phyloP scores from a whole-genome alignment of 1,140 invertebrate genomes.

The Coenobita brevimanus region DNA sequence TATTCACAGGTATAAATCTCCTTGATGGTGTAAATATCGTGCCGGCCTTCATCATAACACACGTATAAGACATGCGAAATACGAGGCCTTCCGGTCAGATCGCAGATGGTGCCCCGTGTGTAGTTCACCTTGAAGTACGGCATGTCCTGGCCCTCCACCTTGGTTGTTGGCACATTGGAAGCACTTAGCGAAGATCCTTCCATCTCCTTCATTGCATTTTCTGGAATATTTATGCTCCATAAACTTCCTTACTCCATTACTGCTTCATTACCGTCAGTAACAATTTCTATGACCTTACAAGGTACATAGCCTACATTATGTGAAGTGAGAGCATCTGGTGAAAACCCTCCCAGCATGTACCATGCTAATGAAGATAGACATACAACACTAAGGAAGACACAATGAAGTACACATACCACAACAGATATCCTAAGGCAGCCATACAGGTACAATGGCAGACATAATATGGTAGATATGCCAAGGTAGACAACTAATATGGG shows the following conservation, averaged over 20 bases:
- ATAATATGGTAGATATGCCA: too few species aligned
- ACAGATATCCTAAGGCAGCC: too few species aligned
- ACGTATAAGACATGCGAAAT: slow-evolving; percentile 87
- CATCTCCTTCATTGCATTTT: slow-evolving; percentile 63
- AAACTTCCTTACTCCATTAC: too few species aligned
- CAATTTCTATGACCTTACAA: too few species aligned
- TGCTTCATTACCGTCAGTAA: too few species aligned
- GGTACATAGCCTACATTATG: too few species aligned
- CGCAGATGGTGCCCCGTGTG: slow-evolving; percentile 90
- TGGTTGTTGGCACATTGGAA: slow-evolving; percentile 77
- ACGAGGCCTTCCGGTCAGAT: slow-evolving; percentile 88
- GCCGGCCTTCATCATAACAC: slow-evolving; percentile 80
- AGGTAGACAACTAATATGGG: too few species aligned
- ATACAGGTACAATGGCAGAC: too few species aligned
- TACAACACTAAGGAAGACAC: too few species aligned
- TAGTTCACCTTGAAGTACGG: slow-evolving; percentile 81
- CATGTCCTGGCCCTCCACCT: slow-evolving; percentile 89
- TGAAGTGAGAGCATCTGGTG: neutral
- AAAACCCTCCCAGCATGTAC: neutral
- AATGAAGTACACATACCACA: neutral
- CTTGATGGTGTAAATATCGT: slow-evolving; percentile 94
- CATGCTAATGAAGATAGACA: too few species aligned
- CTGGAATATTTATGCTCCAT: slow-evolving; percentile 28
- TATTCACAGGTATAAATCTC: slow-evolving; percentile 96
- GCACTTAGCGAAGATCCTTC: slow-evolving; percentile 61